Conservation (phyloP, 2,797 vertebrate genomes). For the Valencia hispanica region DNA sequence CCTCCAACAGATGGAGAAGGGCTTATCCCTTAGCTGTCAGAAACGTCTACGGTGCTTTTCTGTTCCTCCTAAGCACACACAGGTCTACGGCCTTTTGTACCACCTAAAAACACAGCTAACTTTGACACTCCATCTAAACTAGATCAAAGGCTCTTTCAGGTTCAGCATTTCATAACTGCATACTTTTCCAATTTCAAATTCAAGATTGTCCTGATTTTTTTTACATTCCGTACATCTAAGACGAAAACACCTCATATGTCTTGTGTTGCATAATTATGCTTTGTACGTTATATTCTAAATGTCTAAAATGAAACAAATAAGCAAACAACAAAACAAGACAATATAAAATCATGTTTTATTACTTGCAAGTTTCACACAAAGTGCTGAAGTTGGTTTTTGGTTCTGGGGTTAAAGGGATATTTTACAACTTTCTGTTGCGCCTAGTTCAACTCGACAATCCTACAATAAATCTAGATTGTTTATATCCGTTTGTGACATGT, state of each 20-base stretch:
- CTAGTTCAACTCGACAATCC: background rate
- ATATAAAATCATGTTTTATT: too few species aligned
- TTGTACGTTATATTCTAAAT: background rate
- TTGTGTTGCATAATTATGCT: background rate
- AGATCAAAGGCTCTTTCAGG: background rate
- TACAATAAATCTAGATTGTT: background rate
- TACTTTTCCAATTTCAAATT: background rate
- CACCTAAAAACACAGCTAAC: background rate
- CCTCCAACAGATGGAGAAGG: constrained; percentile 66
- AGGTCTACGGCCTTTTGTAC: constrained; percentile 7
- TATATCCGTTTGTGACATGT: background rate
- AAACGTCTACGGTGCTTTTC: constrained; percentile 36
- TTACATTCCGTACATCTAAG: background rate
- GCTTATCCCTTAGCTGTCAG: constrained; percentile 63
- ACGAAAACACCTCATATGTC: background rate
- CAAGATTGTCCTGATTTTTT: background rate
- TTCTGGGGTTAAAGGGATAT: too few species aligned
- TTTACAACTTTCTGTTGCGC: background rate
- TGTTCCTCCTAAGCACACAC: constrained; percentile 7
- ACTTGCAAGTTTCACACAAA: too few species aligned
- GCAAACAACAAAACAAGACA: too few species aligned
- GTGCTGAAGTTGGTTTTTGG: too few species aligned
- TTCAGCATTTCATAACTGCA: too few species aligned
- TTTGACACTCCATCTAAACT: background rate
- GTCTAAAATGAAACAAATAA: too few species aligned